Percentiles rank a stretch among this genome's conserved stretches.
Evolutionary conservation across 2,888 invertebrate genomes (phyloP).

Genomic region (Timema cristinae): DNA sequence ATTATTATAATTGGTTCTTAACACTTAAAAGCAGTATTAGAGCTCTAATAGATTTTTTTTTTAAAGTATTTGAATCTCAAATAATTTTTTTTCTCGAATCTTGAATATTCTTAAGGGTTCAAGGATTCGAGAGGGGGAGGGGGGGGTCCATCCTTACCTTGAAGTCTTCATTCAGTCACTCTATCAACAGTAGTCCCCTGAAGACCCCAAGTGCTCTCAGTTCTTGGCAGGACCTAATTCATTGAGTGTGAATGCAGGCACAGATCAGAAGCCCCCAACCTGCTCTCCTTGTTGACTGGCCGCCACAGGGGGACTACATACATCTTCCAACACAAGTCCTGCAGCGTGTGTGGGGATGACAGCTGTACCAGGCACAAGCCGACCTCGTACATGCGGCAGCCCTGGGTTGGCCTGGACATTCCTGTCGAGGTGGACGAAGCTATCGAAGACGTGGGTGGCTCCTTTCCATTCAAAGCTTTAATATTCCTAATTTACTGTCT

Average conservation of each 20-base stretch:
- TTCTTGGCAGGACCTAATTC: no score
- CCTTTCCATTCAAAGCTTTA: neutral
- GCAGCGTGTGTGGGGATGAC: constrained; percentile 57
- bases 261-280: constrained; percentile 25
- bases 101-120: no score
- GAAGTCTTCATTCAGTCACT: no score
- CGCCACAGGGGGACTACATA: constrained; percentile 19
- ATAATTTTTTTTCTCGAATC: neutral
- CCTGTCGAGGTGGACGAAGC: constrained; percentile 69
- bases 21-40: no score
- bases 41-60: no score
- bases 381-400: constrained; percentile 47
- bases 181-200: no score
- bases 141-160: no score
- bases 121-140: no score
- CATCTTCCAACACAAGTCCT: constrained; percentile 36
- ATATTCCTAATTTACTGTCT: constrained; percentile 6
- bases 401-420: constrained; percentile 65
- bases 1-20: no score
- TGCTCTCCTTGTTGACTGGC: constrained; percentile 24
- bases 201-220: no score
- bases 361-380: constrained; percentile 57
- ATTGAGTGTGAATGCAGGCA: constrained; percentile 17
- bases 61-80: no score
- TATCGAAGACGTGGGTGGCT: constrained; percentile 63